Base-by-base conservation (phyloP, 2,888 invertebrate species). In the Camptogramma bilineatum region DNA sequence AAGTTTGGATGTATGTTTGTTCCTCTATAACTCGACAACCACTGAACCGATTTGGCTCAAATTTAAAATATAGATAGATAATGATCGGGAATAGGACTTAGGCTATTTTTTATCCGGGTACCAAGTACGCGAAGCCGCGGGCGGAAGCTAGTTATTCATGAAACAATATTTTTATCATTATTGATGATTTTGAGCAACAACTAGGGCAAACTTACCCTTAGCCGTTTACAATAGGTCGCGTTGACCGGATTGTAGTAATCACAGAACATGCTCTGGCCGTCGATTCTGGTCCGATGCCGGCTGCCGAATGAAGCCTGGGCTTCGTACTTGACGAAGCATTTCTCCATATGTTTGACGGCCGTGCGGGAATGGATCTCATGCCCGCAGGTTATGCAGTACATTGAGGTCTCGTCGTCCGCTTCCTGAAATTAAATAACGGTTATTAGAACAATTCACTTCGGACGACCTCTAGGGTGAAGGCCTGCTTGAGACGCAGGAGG, bases 291-390 rank as follows among this genome's bases (percentile, higher is more conserved):
- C 84, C 98, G 97, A 80, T 98, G 98, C 50, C 98, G 95, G 21
- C 98, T 98, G 10, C 99, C 99, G 87, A 99, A 99, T 0, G 98
- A 98, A 1, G 99, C 97, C 89, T 99, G 98, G 52, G 98, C 98
- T 87, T 99, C 99, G 86, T 98, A 98, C 95, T 99, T 99, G 73
- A 98, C 97, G 87, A 98, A 99, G 86, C 99, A 99, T 85, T 98
- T 98, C 90, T 99, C 99, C 98, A 99, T 98, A 82, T 99, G 99
- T 78, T 97, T 97, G 18, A 99, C 95, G 0, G 98, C 99, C 0
- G 97, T 97, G 59, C 96, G 95, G 0, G 98, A 97, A 84, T 97
- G 97, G 66, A 99, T 97, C 92, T 99, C 99, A 84, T 98, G 98
- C 0, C 99, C 99, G 88, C 99, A 99, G 0, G 99, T 99, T 34